Base-by-base conservation (phyloP, 92 coral and sea anemone species). In the Bergia puertoricense region DNA sequence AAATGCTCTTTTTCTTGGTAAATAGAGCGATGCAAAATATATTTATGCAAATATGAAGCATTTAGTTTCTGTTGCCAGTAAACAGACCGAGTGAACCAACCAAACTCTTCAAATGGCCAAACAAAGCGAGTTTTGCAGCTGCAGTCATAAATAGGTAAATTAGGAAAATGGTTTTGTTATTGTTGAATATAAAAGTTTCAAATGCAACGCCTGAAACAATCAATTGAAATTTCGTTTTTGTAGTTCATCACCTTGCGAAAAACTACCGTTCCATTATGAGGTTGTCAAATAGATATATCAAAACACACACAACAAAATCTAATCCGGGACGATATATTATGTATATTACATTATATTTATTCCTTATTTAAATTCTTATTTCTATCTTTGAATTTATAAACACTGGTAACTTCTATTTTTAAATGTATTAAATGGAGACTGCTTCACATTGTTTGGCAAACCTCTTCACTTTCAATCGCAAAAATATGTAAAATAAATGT, bases 111-210 rank as follows among this genome's bases (percentile, higher is more conserved):
- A 43, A 48, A 5, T 83, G 43, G 22, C 36, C 77, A 67, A 83
- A 83, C 62, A 83, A 83, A 43, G 66, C 3, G 6, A 30, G 15
- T 6, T 36, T 50, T 83, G 86, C 86, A 83, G 62, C 86, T 83
- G 86, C 86, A 38, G 22, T 20, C 83, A 68, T 23, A 71, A 83
- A 30, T 51, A 46, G 5, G n/a, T 46, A 83, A 69, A 83, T 83
- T 68, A 83, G 36, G 83, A 82, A 82, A 68, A 44, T 30, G 48
- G 23, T 15, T 23, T 83, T n/a, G 76, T 54, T 65, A 20, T 44
- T 68, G 16, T 42, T 48, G 65, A 83, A 67, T 43, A 71, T 4
- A 44, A 30, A 16, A 37, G 50, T 50, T 79, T 51, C 40, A 79
- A 73, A 73, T 10, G 50, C 82, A 51, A 11, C 41, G 44, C 14